Evolutionary conservation across 2,888 invertebrate genomes (phyloP), one percentile per base, ranked within the genome.

Genomic region (Epinotia ramella): DNA sequence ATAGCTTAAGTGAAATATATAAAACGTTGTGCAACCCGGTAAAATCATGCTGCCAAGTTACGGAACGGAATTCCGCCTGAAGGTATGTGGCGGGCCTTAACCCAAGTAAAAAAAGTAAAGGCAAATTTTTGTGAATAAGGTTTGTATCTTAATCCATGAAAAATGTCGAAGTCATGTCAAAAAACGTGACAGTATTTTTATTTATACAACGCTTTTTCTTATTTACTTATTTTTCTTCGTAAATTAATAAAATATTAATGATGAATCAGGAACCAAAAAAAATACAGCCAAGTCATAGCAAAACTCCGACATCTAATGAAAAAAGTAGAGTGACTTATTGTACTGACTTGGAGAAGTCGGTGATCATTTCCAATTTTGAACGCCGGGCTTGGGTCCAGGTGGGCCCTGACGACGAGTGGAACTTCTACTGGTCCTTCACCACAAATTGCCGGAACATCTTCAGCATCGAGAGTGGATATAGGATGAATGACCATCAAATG

Each of bases 401-500:
- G 6, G 96, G 96, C 0, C 96, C 97, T 0, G 98, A 98, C 81
- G 98, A 98, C 84, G 98, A 98, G 83, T 99, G 99, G 99, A 98
- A 99, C 89, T 97, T 99, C 86, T 99, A 99, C 89, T 99, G 99
- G 98, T 97, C 98, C 3, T 97, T 97, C 76, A 98, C 98, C 1
- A 96, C 97, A 84, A 98, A 97, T n/a, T 98, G 98, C 82, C 95
- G 98, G 76, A 97, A 96, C 84, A 96, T 99, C 78, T 99, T 99
- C 87, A 98, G 98, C 85, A 97, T 98, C 16, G 99, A 99, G 85
- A 97, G 96, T 85, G 98, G 98, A 13, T 98, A 98, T 89, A 95
- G 98, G 82, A 97, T 99, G 96, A 96, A 96, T 82, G 98, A 99
- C 89, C 97, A 98, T 93, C 99, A 99, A 92, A 96, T 98, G 73